Evolutionary conservation across 1,140 invertebrate species (phyloP), one percentile per base, ranked within the genome.

Genomic region (Carposina sasakii): DNA sequence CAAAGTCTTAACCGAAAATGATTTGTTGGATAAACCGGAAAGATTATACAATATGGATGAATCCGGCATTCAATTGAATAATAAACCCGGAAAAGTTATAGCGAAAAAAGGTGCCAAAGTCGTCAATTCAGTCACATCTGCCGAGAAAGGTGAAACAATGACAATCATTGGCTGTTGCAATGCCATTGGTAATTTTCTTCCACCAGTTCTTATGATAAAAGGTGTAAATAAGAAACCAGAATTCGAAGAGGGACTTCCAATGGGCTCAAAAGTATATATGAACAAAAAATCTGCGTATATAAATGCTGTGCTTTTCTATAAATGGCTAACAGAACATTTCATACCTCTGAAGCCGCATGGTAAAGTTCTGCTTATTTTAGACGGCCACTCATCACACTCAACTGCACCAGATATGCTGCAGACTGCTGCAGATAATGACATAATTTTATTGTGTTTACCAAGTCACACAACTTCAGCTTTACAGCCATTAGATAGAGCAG

Each of bases 11-110:
- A n/a, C n/a, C n/a, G 43, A 71, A 48, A 62, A 76, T 62, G 49
- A 67, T 49, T 33, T 74, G 17, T n/a, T 68, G 17, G 52, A 66
- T 48, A 71, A 72, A 43, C 68, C 61, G 6, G 57, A 69, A 6
- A 45, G 56, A 34, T 65, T 82, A 15, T 85, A 50, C 24, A 83
- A 81, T 46, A 74, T 75, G 60, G 76, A 83, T 34, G 71, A 82
- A 53, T 37, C 63, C 2, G 64, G 67, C 4, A 21, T 79, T 16
- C 76, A 82, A 55, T 20, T 82, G 5, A 79, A 71, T 36, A 83
- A 76, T 57, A 69, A 67, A 57, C 48, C 68, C 20, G 68, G 63
- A 20, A 64, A 76, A 58, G 69, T 85, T n/a, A 13, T 85, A 37
- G 75, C 75, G 12, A 69, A 23, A 1, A 85, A 78, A 69, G 66